Evolutionary conservation across 2,797 vertebrate species (phyloP), one percentile per base, ranked within the genome.

Genomic region (Tenualosa thibaudeaui): DNA sequence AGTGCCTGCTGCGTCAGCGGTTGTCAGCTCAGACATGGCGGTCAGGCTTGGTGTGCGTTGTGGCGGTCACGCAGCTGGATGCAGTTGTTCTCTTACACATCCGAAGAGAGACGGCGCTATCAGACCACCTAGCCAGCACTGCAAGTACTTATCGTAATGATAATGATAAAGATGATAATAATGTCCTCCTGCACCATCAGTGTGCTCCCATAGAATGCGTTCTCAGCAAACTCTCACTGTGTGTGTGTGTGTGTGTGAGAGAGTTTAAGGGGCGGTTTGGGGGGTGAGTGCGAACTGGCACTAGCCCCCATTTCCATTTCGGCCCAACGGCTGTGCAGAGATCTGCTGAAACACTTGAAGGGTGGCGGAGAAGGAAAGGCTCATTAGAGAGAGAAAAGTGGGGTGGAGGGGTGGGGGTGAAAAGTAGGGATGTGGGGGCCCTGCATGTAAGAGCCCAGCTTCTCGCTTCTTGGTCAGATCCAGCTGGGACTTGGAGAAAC

Each of bases 401-500:
- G 7, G 50, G 7, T 5, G 7, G 50, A 9, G 1, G 9, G 9
- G 9, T 51, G 46, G 4, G 46, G 46, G 46, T 13, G 26, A 75
- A 58, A 58, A 58, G 17, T 17, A 19, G 31, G 31, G 10, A 13
- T 17, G 31, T 0, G 31, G 68, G 15, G 37, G 68, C 12, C 37
- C 84, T n/a, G 49, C 71, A 85, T 85, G 78, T 84, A 58, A 46
- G 62, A 71, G 15, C 19, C 13, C 86, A 86, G 85, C 87, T 40
- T 81, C 40, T 49, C 85, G 86, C 85, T 82, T 85, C 85, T 84
- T 86, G 81, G 54, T 85, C 86, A 71, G 86, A 87, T 91, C 85
- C 89, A 89, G 86, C 91, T 92, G 88, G 84, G 87, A 89, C 88
- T 92, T 94, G 90, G 81, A 83, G 26, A 81, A 88, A 90, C 85